Percentiles rank a stretch among this genome's conserved stretches.
These are phyloP conservation scores for Pectinophora gossypiella DNA, from an alignment of 1,140 invertebrate species.

Conservation along the genomic window DNA sequence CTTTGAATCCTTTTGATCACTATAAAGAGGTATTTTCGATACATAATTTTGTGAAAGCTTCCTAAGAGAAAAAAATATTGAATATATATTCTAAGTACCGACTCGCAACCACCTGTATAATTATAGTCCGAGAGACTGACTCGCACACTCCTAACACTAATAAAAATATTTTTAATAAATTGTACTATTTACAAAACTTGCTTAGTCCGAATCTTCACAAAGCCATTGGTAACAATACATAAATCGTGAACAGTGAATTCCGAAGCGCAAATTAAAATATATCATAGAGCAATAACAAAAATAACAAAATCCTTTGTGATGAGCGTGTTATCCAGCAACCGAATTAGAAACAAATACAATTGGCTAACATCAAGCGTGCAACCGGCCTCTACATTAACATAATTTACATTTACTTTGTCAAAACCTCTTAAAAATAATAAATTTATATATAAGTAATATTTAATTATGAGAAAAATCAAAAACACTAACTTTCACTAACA, in stretches of 20 bases:
- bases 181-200: constrained; percentile 59
- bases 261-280: constrained; percentile 25
- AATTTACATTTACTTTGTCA: too few relatives aligned
- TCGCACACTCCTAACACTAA: constrained; percentile 13
- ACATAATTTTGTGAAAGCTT: constrained; percentile 44
- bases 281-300: constrained; percentile 22
- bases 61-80: constrained; percentile 31
- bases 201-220: constrained; percentile 26
- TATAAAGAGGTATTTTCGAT: constrained; percentile 72
- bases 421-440: too few relatives aligned
- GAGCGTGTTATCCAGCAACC: background rate
- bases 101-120: constrained; percentile 14
- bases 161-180: constrained; percentile 28
- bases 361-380: too few relatives aligned
- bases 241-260: constrained; percentile 24
- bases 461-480: constrained; percentile 44
- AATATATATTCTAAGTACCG: constrained; percentile 46
- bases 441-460: too few relatives aligned
- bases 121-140: background rate
- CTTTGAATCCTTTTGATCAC: constrained; percentile 66
- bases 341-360: too few relatives aligned
- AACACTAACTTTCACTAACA: constrained; percentile 46
- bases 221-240: constrained; percentile 34
- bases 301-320: constrained; percentile 20
- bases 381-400: too few relatives aligned